Evolutionary conservation across 2,797 vertebrate genomes (phyloP).

Genomic region (Lateolabrax maculatus): DNA sequence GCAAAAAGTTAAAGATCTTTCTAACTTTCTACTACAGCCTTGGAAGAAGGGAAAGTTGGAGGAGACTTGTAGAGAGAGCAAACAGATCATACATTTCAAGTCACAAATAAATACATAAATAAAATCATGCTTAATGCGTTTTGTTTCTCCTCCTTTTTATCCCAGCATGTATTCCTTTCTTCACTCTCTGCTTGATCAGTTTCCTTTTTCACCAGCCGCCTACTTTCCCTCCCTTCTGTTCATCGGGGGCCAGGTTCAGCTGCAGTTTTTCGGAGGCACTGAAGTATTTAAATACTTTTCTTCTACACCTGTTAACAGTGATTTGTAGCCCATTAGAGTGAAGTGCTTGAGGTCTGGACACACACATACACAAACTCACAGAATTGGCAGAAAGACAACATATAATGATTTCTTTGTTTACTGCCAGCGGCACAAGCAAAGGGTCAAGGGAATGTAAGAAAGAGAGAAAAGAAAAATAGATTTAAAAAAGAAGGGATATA

Average conservation of each 20-base stretch:
- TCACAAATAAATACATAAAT: constrained; percentile 26
- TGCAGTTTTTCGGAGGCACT: constrained; percentile 33
- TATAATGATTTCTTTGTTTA: constrained; percentile 63
- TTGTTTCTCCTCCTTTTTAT: not conserved
- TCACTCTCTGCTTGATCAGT: constrained; percentile 7
- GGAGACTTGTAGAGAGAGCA: not conserved
- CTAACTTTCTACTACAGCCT: not conserved
- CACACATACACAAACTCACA: constrained; percentile 32
- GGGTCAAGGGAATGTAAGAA: constrained; percentile 26
- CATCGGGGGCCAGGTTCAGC: constrained; percentile 45
- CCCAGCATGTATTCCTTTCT: not conserved
- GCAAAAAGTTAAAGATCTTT: not conserved
- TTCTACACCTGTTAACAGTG: constrained; percentile 48
- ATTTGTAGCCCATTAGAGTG: constrained; percentile 46
- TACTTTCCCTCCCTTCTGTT: not conserved
- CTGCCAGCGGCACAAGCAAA: constrained; percentile 28
- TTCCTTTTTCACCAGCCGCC: constrained; percentile 2
- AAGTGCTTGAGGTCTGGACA: constrained; percentile 42
- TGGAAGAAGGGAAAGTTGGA: not conserved
- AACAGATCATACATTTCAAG: constrained; percentile 2
- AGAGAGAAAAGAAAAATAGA: constrained; percentile 6
- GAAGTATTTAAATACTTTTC: constrained; percentile 44
- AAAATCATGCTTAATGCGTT: not conserved
- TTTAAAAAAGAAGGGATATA: constrained; percentile 30
- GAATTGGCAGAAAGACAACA: constrained; percentile 43